Evolutionary conservation across 2,113 vertebrate species (phyloP).

Genomic region (Abramis brama): DNA sequence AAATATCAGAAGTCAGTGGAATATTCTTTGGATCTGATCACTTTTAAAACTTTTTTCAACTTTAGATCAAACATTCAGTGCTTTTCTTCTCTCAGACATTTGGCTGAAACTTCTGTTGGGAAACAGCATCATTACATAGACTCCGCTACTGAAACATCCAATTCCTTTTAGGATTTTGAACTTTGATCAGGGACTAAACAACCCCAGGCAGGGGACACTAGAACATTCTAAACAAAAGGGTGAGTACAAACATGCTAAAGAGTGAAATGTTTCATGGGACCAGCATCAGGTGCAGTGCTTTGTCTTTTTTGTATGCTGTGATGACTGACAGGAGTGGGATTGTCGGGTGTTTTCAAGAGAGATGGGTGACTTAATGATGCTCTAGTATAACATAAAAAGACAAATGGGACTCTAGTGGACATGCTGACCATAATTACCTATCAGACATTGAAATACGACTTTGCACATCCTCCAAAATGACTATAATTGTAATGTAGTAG

Average conservation of each 20-base stretch:
- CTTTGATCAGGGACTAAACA: slow-evolving; percentile 17
- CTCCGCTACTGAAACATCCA: slow-evolving; percentile 43
- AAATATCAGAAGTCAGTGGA: neutral
- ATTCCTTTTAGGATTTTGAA: slow-evolving; percentile 28
- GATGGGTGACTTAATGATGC: neutral
- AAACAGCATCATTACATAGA: neutral
- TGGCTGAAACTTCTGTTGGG: slow-evolving; percentile 8
- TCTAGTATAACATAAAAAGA: neutral
- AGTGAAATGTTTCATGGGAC: neutral
- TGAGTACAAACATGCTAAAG: slow-evolving; percentile 46
- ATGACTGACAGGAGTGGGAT: neutral
- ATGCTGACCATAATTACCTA: neutral
- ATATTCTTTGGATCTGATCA: slow-evolving; percentile 43
- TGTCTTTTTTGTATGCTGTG: neutral
- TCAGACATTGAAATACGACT: neutral
- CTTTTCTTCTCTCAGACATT: neutral
- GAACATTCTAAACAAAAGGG: slow-evolving; percentile 45
- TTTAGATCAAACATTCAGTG: slow-evolving; percentile 18
- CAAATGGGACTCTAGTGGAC: neutral
- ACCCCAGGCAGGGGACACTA: neutral
- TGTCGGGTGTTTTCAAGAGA: neutral
- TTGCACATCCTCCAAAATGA: neutral
- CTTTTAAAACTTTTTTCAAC: neutral
- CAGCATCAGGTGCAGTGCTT: neutral
- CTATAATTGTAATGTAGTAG: neutral